A percentile compares a stretch with the other conserved stretches of the same genome.
Evolutionary conservation across 2,888 invertebrate genomes (phyloP).

Genomic region (Nezara viridula): DNA sequence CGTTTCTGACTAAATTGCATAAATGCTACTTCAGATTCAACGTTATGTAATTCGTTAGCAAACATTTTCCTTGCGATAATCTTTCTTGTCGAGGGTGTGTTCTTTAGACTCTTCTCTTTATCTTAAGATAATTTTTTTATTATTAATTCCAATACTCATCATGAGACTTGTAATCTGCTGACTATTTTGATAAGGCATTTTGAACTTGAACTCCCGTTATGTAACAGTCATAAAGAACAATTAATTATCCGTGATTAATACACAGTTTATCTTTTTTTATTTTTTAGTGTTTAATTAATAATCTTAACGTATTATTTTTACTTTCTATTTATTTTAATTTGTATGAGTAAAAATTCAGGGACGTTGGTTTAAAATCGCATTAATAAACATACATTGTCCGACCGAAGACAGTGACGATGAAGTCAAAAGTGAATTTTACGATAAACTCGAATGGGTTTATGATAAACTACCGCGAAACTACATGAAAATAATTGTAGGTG

Average conservation of each 20-base stretch:
- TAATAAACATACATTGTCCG: no score
- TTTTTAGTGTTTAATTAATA: neutral
- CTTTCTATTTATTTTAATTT: no score
- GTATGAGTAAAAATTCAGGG: no score
- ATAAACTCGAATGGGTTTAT: no score
- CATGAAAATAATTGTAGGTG: no score
- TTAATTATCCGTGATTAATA: neutral
- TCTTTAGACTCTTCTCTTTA: neutral
- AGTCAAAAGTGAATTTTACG: no score
- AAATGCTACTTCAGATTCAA: neutral
- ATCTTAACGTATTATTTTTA: neutral
- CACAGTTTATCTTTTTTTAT: neutral
- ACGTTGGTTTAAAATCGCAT: no score
- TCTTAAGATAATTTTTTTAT: conserved; percentile 13
- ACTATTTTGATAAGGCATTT: neutral
- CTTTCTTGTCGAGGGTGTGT: neutral
- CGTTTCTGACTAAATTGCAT: neutral
- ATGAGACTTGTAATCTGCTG: neutral
- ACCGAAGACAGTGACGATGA: no score
- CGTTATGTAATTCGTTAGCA: neutral
- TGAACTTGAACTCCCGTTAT: conserved; percentile 41
- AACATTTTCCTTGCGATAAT: neutral
- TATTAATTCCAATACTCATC: neutral
- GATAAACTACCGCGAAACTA: no score
- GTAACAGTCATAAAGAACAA: neutral